phyloP scores from a whole-genome alignment of 2,888 invertebrate species.

The Nasonia oneida region DNA sequence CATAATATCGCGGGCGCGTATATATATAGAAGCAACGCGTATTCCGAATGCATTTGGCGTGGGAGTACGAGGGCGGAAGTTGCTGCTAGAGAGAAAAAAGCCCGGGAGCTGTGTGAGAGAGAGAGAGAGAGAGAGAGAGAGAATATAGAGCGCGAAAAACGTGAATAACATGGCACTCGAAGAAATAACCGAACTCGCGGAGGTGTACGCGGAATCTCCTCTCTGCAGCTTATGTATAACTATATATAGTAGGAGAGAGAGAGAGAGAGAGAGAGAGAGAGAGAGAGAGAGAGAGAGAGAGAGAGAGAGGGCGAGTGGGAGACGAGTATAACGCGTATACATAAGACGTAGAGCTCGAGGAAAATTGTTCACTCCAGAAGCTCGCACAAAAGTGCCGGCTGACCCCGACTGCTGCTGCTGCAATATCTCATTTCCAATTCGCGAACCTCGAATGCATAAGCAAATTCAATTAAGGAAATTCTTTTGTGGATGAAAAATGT shows the following conservation, averaged over 20 bases:
- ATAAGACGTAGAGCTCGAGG: slow-evolving; percentile 29
- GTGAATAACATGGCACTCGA: not conserved
- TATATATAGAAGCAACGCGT: no score
- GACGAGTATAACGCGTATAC: not conserved
- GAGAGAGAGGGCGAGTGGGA: not conserved
- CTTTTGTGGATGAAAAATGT: not conserved
- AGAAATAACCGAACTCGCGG: slow-evolving; percentile 37
- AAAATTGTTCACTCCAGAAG: slow-evolving; percentile 19
- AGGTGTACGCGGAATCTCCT: slow-evolving; percentile 13
- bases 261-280: not conserved
- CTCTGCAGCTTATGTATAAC: not conserved
- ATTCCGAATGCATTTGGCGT: no score
- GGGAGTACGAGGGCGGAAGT: no score
- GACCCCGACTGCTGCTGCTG: not conserved
- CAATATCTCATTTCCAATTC: slow-evolving; percentile 44
- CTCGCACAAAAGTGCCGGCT: slow-evolving; percentile 10
- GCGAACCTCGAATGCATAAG: slow-evolving; percentile 37
- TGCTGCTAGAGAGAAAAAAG: no score
- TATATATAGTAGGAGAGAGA: not conserved
- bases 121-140: not conserved
- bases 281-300: not conserved
- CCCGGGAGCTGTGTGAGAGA: not conserved
- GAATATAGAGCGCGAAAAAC: not conserved
- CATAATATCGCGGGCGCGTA: no score
- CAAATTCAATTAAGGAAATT: slow-evolving; percentile 56